Conservation (phyloP, 2,113 vertebrate species). For the Serranochromis macrocephalus region DNA sequence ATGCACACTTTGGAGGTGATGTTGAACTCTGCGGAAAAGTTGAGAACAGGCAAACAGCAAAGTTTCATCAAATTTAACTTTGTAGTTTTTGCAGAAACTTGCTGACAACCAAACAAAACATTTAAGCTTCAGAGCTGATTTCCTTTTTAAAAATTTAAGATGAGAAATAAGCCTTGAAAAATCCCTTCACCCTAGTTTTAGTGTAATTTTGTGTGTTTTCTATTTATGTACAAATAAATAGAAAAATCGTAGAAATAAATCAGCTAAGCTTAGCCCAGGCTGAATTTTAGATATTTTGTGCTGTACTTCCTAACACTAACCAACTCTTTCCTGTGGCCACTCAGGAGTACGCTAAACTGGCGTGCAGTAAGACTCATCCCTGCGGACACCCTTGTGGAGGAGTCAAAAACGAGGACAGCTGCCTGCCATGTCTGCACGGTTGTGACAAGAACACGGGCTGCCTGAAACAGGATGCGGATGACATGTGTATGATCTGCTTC, state of each 20-base stretch:
- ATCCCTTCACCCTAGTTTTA: not conserved
- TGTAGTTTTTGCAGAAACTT: not conserved
- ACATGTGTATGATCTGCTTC: constrained; percentile 99
- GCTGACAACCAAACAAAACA: not conserved
- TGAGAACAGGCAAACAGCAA: not conserved
- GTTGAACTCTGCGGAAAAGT: not conserved
- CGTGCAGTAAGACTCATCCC: constrained; percentile 91
- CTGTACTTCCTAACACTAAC: not conserved
- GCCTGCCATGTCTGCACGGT: constrained; percentile 90
- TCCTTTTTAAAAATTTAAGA: not conserved
- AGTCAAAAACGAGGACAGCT: constrained; percentile 90
- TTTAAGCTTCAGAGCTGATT: not conserved
- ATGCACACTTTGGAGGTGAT: not conserved
- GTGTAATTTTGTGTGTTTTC: not conserved
- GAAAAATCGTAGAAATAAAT: not conserved
- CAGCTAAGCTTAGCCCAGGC: not conserved
- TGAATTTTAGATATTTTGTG: not conserved
- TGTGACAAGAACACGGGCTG: constrained; percentile 85
- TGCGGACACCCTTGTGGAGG: constrained; percentile 95
- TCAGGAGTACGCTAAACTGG: constrained; percentile 95
- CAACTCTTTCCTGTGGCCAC: not conserved
- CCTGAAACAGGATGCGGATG: constrained; percentile 95
- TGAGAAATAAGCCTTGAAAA: not conserved
- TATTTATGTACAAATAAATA: not conserved
- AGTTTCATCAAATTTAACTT: not conserved